These are phyloP conservation scores for Ophion ventricosus DNA, from an alignment of 2,888 invertebrate genomes.

Conservation along the genomic window DNA sequence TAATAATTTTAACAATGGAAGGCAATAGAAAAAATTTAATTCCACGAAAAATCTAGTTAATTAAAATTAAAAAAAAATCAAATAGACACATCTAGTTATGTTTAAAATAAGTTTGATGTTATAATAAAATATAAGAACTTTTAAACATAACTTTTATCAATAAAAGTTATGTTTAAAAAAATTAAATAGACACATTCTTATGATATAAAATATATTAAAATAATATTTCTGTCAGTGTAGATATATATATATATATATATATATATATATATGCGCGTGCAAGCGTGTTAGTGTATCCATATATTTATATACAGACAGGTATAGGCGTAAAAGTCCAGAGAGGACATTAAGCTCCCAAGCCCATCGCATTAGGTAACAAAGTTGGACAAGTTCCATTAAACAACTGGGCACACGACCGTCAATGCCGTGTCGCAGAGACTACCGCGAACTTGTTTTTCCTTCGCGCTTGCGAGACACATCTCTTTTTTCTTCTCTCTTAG, in stretches of 20 bases:
- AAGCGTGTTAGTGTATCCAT: neutral
- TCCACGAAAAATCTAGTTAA: too few species aligned
- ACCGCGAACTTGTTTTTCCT: conserved; percentile 36
- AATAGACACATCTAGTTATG: too few species aligned
- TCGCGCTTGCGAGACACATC: conserved; percentile 42
- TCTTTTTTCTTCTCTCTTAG: conserved; percentile 60
- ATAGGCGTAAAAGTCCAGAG: conserved; percentile 20
- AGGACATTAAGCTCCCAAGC: conserved; percentile 73
- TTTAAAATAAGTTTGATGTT: too few species aligned
- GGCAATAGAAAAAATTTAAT: too few species aligned
- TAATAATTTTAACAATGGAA: too few species aligned
- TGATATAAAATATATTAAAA: too few species aligned
- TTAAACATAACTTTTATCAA: too few species aligned
- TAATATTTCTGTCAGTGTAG: neutral
- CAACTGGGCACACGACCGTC: conserved; percentile 69
- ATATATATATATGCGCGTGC: neutral
- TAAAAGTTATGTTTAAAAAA: too few species aligned
- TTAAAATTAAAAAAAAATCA: too few species aligned
- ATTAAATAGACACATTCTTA: too few species aligned
- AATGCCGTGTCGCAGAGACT: conserved; percentile 44
- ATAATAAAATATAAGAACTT: too few species aligned
- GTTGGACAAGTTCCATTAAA: conserved; percentile 82
- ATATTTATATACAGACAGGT: neutral
- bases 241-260: conserved; percentile 5
- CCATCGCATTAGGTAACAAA: conserved; percentile 77